phyloP scores from a whole-genome alignment of 2,113 vertebrate genomes.

The Solenodon paradoxus region DNA sequence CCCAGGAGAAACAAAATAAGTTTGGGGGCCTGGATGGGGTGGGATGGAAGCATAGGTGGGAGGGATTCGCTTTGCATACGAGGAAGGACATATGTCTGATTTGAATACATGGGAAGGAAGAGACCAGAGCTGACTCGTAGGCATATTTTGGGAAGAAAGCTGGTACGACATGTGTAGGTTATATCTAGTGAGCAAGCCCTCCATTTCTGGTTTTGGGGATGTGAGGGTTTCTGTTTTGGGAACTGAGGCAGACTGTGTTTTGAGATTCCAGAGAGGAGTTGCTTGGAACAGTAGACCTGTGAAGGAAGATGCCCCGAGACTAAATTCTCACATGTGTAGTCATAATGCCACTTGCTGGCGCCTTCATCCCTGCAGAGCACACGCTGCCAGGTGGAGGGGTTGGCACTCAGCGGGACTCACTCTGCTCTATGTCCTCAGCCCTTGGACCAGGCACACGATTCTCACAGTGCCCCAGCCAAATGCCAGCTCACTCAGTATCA shows the following conservation, averaged over 20 bases:
- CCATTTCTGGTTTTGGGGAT: neutral
- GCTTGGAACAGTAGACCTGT: neutral
- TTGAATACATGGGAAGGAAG: slow-evolving; percentile 55
- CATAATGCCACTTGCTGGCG: accelerated
- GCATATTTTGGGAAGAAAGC: slow-evolving; percentile 23
- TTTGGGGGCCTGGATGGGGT: accelerated
- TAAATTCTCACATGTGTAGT: neutral
- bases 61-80: slow-evolving; percentile 54
- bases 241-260: neutral
- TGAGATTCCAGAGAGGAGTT: neutral
- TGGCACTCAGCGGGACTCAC: too few species aligned
- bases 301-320: neutral
- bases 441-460: neutral
- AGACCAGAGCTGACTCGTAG: neutral
- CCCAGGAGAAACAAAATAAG: neutral
- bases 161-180: neutral
- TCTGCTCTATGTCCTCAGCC: too few species aligned
- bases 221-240: neutral
- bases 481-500: accelerated
- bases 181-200: slow-evolving; percentile 24
- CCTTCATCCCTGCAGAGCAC: accelerated
- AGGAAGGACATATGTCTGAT: slow-evolving; percentile 62
- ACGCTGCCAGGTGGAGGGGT: too few species aligned
- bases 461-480: neutral
- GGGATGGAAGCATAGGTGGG: neutral